A percentile compares a stretch with the other conserved stretches of the same genome.
phyloP scores from a whole-genome alignment of 2,888 invertebrate genomes.

The Azorinus chamasolen region DNA sequence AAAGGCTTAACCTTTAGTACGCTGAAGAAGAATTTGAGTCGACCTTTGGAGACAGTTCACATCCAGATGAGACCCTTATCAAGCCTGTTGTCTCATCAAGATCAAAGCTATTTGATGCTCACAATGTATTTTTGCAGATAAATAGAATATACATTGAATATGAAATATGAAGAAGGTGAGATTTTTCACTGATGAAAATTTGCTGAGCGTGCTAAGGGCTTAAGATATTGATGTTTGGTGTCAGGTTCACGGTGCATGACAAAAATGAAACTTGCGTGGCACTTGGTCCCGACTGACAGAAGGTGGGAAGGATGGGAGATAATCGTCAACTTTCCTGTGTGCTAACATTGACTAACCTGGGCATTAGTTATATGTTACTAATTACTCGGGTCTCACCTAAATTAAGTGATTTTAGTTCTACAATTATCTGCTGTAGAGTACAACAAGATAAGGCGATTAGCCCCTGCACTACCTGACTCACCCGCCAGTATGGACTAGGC shows the following conservation, averaged over 20 bases:
- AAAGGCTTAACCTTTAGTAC: too few relatives aligned
- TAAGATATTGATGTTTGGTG: conserved; percentile 84
- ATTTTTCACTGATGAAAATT: too few relatives aligned
- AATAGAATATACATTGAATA: conserved; percentile 40
- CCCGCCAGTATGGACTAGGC: conserved; percentile 73
- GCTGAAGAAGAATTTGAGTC: too few relatives aligned
- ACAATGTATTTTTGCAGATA: too few relatives aligned
- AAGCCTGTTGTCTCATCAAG: too few relatives aligned
- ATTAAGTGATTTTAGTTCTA: too few relatives aligned
- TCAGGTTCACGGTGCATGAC: conserved; percentile 83
- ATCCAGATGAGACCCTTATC: too few relatives aligned
- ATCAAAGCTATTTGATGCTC: too few relatives aligned
- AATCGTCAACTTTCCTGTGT: neutral
- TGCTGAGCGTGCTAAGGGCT: too few relatives aligned
- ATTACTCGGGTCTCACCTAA: neutral
- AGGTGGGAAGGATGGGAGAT: neutral
- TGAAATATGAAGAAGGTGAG: too few relatives aligned
- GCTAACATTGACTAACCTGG: neutral
- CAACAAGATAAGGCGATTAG: conserved; percentile 32
- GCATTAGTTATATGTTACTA: conserved; percentile 2
- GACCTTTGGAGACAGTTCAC: too few relatives aligned
- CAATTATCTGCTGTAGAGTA: too few relatives aligned
- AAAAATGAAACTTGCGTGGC: conserved; percentile 83
- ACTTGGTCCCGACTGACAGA: conserved; percentile 71
- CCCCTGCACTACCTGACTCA: conserved; percentile 41